Percentiles rank a stretch among this genome's conserved stretches.
Evolutionary conservation across 2,113 vertebrate species (phyloP).

Genomic region (Talpa occidentalis): DNA sequence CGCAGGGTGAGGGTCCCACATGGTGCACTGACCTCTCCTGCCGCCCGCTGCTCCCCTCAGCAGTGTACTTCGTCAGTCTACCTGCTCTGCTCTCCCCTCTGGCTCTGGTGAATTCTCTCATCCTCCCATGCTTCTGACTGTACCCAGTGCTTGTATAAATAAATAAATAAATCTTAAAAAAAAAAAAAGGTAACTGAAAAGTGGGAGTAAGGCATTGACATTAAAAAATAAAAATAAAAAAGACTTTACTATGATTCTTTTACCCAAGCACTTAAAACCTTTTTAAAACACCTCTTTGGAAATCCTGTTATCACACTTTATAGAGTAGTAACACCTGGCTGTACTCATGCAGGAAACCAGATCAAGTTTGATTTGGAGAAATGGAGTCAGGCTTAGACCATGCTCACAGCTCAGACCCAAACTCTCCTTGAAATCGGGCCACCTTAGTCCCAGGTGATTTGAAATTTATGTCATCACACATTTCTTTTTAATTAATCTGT

Average conservation of each 20-base stretch:
- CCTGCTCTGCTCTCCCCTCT: no score
- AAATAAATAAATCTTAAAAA: no score
- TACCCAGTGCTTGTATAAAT: no score
- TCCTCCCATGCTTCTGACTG: no score
- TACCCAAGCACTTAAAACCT: background rate
- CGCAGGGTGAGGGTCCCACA: no score
- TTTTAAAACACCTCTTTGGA: constrained; percentile 13
- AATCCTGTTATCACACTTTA: background rate
- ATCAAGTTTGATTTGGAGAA: background rate
- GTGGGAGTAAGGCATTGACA: constrained; percentile 22
- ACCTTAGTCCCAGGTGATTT: background rate
- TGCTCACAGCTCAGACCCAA: background rate
- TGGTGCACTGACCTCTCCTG: no score
- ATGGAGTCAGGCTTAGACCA: background rate
- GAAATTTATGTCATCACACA: background rate
- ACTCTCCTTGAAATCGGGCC: background rate
- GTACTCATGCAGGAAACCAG: background rate
- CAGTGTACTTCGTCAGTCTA: no score
- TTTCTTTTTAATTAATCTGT: background rate
- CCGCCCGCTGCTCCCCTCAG: no score
- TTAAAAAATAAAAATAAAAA: background rate
- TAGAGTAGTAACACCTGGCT: background rate
- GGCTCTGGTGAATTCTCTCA: no score
- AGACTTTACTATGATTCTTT: constrained; percentile 8
- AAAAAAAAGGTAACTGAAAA: constrained; percentile 55